phyloP scores from a whole-genome alignment of 1,140 invertebrate genomes.

The Asbolus verrucosus region DNA sequence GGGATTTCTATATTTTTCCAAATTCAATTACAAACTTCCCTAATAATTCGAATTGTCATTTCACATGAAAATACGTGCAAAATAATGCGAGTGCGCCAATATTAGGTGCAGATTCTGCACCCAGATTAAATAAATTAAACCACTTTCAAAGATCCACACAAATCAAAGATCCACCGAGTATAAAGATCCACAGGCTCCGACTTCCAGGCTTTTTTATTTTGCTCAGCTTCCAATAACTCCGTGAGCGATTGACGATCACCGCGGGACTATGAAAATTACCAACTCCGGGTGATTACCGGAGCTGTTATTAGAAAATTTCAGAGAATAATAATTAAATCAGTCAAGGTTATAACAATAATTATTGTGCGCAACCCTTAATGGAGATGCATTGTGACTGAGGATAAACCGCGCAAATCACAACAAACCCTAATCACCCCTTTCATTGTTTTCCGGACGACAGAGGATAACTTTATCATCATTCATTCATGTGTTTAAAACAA shows the following conservation, averaged over 20 bases:
- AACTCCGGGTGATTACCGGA: neutral
- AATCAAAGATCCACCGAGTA: too few species aligned
- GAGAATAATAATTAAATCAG: neutral
- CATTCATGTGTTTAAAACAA: conserved; percentile 13
- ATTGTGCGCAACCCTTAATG: neutral
- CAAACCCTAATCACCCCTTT: neutral
- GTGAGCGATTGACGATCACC: neutral
- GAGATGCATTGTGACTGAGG: neutral
- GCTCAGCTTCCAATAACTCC: too few species aligned
- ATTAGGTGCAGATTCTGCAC: too few species aligned
- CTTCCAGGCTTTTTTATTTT: too few species aligned
- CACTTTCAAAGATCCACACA: too few species aligned
- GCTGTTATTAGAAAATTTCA: neutral
- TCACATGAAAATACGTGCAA: too few species aligned
- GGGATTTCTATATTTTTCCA: too few species aligned
- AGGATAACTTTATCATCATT: neutral
- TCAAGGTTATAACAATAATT: neutral
- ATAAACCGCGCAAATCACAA: neutral
- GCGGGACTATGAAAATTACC: neutral
- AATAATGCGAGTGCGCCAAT: too few species aligned
- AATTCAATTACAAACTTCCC: too few species aligned
- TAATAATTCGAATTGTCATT: too few species aligned
- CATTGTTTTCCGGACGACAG: neutral
- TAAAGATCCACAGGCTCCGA: too few species aligned
- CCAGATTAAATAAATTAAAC: too few species aligned